Evolutionary conservation across 2,113 vertebrate genomes (phyloP).

Genomic region (Sinocyclocheilus rhinocerous): DNA sequence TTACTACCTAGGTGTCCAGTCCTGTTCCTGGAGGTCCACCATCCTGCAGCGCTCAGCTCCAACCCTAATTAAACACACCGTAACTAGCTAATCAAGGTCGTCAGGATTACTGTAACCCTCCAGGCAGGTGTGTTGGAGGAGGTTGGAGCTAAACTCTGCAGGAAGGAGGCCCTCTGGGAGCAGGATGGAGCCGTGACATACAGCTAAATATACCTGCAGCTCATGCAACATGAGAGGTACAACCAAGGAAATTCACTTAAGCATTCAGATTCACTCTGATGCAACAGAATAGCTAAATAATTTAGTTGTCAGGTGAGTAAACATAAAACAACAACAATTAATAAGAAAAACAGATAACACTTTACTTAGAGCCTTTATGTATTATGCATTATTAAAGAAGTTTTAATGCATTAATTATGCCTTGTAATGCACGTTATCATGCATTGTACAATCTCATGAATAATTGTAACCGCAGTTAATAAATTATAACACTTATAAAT

Average conservation of each 20-base stretch:
- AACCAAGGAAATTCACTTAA: neutral
- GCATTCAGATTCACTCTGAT: neutral
- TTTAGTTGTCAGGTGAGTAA: conserved; percentile 4
- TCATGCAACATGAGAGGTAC: neutral
- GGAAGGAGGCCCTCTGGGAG: neutral
- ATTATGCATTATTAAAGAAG: too few species aligned
- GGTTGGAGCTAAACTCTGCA: neutral
- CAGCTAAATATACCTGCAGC: conserved; percentile 9
- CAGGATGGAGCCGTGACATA: neutral
- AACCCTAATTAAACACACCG: conserved; percentile 3
- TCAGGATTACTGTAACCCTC: conserved; percentile 18
- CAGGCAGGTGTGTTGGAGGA: conserved; percentile 8
- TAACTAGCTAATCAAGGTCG: conserved; percentile 8
- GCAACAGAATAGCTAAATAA: neutral
- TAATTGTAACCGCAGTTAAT: too few species aligned
- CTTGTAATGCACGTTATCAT: too few species aligned
- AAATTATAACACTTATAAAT: too few species aligned
- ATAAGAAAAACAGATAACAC: too few species aligned
- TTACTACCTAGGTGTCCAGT: neutral
- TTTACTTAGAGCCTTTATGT: too few species aligned
- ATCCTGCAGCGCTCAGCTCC: neutral
- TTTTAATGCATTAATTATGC: too few species aligned
- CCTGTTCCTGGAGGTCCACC: neutral
- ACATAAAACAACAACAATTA: neutral
- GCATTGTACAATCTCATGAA: too few species aligned